Evolutionary conservation across 2,113 vertebrate species (phyloP).

Genomic region (Alligator sinensis): DNA sequence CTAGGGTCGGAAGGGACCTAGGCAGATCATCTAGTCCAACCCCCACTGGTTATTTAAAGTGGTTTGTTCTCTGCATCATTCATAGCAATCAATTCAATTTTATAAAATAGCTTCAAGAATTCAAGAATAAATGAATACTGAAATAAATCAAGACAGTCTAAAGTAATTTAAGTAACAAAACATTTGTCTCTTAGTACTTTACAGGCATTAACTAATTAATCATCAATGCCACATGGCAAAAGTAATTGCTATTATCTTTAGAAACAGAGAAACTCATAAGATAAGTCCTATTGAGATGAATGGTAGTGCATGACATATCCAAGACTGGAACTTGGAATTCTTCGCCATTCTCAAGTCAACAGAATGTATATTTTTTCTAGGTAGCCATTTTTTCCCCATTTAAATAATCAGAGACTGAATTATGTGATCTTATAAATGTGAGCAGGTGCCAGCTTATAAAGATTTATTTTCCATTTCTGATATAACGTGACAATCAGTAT

Average conservation of each 20-base stretch:
- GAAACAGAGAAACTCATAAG: not conserved
- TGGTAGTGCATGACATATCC: not conserved
- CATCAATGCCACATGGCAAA: slow-evolving; percentile 12
- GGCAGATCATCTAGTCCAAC: no score
- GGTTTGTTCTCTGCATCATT: not conserved
- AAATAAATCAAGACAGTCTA: slow-evolving; percentile 5
- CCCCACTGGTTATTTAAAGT: no score
- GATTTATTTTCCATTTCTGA: not conserved
- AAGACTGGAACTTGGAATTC: not conserved
- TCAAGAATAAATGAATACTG: not conserved
- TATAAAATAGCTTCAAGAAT: not conserved
- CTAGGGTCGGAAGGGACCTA: no score
- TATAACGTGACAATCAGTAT: no score
- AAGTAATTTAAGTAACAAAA: slow-evolving; percentile 25
- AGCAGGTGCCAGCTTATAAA: not conserved
- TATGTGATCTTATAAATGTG: not conserved
- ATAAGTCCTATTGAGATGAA: not conserved
- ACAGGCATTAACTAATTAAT: slow-evolving; percentile 47
- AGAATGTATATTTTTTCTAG: not conserved
- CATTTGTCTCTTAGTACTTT: slow-evolving; percentile 25
- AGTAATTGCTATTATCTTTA: not conserved
- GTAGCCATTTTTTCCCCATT: not conserved
- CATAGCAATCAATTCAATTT: not conserved
- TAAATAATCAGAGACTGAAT: not conserved
- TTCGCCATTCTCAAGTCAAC: not conserved